These are phyloP conservation scores for Anguilla obscura DNA, from an alignment of 2,797 vertebrate genomes.

Conservation along the genomic window DNA sequence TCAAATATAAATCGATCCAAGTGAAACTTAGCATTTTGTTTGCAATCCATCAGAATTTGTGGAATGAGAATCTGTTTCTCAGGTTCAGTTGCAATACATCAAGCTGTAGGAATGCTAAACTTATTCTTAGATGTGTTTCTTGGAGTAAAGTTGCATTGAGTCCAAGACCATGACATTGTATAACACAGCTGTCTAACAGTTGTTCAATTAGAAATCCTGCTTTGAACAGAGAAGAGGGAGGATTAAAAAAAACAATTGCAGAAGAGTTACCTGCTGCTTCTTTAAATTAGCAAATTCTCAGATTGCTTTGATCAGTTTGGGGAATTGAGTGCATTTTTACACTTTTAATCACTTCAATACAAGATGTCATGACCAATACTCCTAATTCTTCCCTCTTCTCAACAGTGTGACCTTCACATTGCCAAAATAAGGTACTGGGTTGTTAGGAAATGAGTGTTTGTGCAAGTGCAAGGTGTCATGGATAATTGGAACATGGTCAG, in stretches of 20 bases:
- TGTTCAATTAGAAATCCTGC: background rate
- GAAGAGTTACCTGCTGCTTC: background rate
- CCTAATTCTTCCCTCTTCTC: background rate
- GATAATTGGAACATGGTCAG: background rate
- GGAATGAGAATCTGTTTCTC: conserved; percentile 6
- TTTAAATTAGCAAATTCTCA: background rate
- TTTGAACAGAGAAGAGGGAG: background rate
- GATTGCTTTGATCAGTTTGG: too few relatives aligned
- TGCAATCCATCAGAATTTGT: conserved; percentile 9
- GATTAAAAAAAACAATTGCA: background rate
- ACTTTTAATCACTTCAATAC: background rate
- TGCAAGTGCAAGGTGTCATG: too few relatives aligned
- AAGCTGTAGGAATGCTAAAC: background rate
- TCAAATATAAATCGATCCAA: conserved; percentile 5
- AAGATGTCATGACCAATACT: background rate
- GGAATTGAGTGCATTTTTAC: too few relatives aligned
- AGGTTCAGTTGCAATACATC: background rate
- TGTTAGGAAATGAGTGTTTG: background rate
- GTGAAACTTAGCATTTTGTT: background rate
- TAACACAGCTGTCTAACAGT: background rate
- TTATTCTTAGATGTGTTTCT: background rate
- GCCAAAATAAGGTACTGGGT: background rate
- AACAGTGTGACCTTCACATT: background rate
- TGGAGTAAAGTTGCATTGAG: background rate
- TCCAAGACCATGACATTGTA: background rate